These are phyloP conservation scores for Platyscapa corneri DNA, from an alignment of 1,140 invertebrate genomes.

Conservation along the genomic window DNA sequence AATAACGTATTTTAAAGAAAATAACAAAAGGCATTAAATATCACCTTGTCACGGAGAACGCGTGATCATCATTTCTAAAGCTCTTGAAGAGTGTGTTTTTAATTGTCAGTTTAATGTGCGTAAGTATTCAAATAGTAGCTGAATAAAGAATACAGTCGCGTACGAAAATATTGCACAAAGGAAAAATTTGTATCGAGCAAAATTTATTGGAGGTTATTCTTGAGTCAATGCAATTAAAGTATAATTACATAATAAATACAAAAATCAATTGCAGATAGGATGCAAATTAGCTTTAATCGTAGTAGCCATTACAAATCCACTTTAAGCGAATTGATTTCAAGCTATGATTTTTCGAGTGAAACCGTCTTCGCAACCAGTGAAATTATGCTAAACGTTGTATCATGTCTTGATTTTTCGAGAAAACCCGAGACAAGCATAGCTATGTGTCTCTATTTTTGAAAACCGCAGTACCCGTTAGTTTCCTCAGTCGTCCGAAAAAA, in stretches of 20 bases:
- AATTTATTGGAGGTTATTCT: too few relatives aligned
- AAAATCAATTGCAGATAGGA: not conserved
- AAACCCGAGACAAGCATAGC: too few relatives aligned
- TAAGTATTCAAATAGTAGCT: not conserved
- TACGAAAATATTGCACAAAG: too few relatives aligned
- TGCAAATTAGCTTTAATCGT: not conserved
- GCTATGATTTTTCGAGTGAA: too few relatives aligned
- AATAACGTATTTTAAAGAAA: not conserved
- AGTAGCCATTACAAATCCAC: not conserved
- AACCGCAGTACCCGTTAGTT: too few relatives aligned
- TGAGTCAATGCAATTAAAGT: not conserved
- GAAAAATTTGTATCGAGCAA: too few relatives aligned
- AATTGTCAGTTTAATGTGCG: not conserved
- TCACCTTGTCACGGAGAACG: not conserved
- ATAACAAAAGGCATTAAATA: not conserved
- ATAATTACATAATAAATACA: not conserved
- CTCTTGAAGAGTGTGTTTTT: not conserved
- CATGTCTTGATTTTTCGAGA: not conserved
- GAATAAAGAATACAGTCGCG: too few relatives aligned
- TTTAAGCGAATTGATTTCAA: not conserved
- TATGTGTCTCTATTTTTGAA: too few relatives aligned
- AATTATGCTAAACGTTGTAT: not conserved
- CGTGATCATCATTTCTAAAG: not conserved
- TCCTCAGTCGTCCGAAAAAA: too few relatives aligned
- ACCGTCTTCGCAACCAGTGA: too few relatives aligned